These are phyloP conservation scores for Hipposideros armiger DNA, from an alignment of 2,113 vertebrate genomes.

Conservation along the genomic window DNA sequence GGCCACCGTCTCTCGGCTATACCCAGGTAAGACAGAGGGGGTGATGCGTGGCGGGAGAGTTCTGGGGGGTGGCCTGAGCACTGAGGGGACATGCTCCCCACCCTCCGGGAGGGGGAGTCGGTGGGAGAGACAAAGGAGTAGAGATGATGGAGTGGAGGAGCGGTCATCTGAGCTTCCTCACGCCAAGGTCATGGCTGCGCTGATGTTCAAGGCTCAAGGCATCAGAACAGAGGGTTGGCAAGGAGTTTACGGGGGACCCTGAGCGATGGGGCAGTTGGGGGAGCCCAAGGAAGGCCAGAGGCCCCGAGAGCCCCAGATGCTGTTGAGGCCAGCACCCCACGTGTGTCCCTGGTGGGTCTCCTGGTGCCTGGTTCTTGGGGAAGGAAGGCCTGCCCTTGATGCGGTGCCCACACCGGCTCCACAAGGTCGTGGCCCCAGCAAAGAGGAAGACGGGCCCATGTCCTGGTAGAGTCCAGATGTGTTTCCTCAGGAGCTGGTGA, in stretches of 20 bases:
- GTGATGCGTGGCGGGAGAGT: accelerated
- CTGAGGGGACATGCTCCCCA: accelerated
- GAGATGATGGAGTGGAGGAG: accelerated
- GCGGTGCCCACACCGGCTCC: not conserved
- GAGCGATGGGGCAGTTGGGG: not conserved
- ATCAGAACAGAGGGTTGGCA: accelerated
- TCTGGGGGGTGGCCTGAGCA: not conserved
- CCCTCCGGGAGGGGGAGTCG: accelerated
- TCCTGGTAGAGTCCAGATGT: not conserved
- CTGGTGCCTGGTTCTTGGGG: not conserved
- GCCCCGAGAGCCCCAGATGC: accelerated
- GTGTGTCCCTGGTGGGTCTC: not conserved
- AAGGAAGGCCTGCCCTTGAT: not conserved
- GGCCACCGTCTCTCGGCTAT: constrained; percentile 97
- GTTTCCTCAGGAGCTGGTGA: not conserved
- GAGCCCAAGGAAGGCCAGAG: not conserved
- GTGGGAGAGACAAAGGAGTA: not conserved
- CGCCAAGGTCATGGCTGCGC: not conserved
- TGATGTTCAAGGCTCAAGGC: accelerated
- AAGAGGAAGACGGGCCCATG: accelerated
- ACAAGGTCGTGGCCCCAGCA: not conserved
- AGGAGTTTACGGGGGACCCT: accelerated
- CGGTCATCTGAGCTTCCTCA: not conserved
- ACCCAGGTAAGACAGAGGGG: constrained; percentile 90
- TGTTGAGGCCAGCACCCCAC: accelerated